phyloP scores from a whole-genome alignment of 2,797 vertebrate species.

The Cephalopachus bancanus region DNA sequence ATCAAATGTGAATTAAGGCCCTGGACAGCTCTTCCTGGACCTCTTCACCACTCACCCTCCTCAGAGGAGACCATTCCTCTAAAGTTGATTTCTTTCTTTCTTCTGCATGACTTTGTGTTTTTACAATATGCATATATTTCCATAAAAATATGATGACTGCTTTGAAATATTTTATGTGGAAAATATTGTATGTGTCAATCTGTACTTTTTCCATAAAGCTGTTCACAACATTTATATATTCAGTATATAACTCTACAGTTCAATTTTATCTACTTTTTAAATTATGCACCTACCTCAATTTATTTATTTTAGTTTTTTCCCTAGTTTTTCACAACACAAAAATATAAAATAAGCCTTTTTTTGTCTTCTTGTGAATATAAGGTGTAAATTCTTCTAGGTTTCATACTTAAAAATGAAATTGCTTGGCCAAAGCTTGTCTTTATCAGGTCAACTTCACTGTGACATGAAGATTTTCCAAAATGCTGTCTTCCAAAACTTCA shows the following conservation, averaged over 20 bases:
- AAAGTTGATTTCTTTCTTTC: background rate
- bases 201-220: background rate
- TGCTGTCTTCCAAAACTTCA: background rate
- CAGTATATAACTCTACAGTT: background rate
- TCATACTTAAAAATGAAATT: background rate
- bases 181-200: background rate
- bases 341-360: background rate
- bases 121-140: background rate
- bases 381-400: background rate
- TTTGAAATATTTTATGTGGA: constrained; percentile 33
- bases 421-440: background rate
- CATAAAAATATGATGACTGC: constrained; percentile 3
- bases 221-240: background rate
- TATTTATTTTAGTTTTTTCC: background rate
- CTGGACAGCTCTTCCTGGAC: background rate
- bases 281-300: background rate
- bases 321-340: background rate
- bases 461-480: background rate
- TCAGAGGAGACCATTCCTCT: background rate
- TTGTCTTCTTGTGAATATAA: background rate
- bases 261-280: constrained; percentile 23
- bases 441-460: background rate
- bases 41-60: background rate
- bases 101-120: constrained; percentile 16
- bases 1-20: background rate